Evolutionary conservation across 2,888 invertebrate species (phyloP).

Genomic region (Exephanes ischioxanthus): DNA sequence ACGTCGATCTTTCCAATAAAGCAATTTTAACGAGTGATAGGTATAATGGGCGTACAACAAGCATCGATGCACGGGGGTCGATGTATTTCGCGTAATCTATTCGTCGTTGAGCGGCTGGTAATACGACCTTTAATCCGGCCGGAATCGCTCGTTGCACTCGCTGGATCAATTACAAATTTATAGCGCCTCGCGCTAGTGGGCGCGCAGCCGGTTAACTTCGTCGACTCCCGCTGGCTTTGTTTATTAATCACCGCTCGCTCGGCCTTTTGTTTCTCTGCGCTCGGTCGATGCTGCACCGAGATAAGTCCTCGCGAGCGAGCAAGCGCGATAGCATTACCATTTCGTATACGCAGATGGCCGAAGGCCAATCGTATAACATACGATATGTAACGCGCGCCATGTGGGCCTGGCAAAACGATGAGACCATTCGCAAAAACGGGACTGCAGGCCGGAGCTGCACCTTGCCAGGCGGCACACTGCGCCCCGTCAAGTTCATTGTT

Average conservation of each 20-base stretch:
- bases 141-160: constrained; percentile 60
- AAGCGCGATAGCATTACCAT: constrained; percentile 72
- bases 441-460: constrained; percentile 65
- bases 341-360: constrained; percentile 74
- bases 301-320: constrained; percentile 66
- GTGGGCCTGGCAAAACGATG: constrained; percentile 63
- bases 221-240: constrained; percentile 66
- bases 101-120: constrained; percentile 49
- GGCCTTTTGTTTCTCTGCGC: constrained; percentile 62
- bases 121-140: constrained; percentile 65
- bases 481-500: constrained; percentile 68
- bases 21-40: constrained; percentile 54
- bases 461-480: constrained; percentile 67
- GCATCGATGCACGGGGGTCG: constrained; percentile 20
- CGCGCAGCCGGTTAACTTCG: constrained; percentile 57
- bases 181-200: constrained; percentile 53
- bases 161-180: constrained; percentile 71
- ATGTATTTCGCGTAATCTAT: constrained; percentile 61
- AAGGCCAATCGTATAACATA: constrained; percentile 57
- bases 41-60: constrained; percentile 49
- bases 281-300: constrained; percentile 56
- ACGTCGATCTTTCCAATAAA: constrained; percentile 36
- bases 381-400: constrained; percentile 55
- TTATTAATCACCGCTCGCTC: constrained; percentile 65
- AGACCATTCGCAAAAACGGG: constrained; percentile 66